phyloP scores from a whole-genome alignment of 2,113 vertebrate species.

The Chauna torquata region DNA sequence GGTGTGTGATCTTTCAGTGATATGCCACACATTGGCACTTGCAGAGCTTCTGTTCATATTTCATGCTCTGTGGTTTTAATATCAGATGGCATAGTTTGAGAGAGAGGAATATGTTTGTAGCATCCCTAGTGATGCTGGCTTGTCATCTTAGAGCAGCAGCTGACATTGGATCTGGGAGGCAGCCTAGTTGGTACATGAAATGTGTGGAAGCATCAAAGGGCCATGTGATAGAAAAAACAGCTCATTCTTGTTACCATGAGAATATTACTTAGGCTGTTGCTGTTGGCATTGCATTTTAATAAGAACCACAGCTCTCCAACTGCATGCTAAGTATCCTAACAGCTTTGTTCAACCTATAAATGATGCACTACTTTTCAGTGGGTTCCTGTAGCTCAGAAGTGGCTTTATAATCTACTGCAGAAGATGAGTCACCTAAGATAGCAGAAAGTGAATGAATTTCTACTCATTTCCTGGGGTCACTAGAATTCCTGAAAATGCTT shows the following conservation, averaged over 20 bases:
- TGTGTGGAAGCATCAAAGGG: slow-evolving; percentile 61
- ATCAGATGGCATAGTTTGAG: slow-evolving; percentile 29
- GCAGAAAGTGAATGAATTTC: neutral
- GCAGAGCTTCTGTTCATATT: neutral
- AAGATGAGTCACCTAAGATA: neutral
- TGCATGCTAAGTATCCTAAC: neutral
- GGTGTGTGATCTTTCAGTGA: neutral
- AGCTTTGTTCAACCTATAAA: slow-evolving; percentile 15
- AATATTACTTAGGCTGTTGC: slow-evolving; percentile 54
- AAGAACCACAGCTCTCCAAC: slow-evolving; percentile 11
- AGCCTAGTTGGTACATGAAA: slow-evolving; percentile 32
- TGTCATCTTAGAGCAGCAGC: slow-evolving; percentile 54
- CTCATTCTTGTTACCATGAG: slow-evolving; percentile 54
- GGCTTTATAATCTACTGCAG: neutral
- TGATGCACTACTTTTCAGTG: neutral
- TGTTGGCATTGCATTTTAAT: slow-evolving; percentile 53
- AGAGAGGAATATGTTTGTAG: slow-evolving; percentile 41
- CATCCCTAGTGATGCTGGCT: slow-evolving; percentile 54
- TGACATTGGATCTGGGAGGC: slow-evolving; percentile 56
- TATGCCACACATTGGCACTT: neutral
- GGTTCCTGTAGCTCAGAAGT: neutral
- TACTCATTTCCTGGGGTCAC: neutral
- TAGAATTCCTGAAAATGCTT: neutral
- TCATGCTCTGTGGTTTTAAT: slow-evolving; percentile 22
- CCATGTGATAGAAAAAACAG: slow-evolving; percentile 63